phyloP scores from a whole-genome alignment of 1,140 invertebrate species.

The Luehdorfia chinensis region DNA sequence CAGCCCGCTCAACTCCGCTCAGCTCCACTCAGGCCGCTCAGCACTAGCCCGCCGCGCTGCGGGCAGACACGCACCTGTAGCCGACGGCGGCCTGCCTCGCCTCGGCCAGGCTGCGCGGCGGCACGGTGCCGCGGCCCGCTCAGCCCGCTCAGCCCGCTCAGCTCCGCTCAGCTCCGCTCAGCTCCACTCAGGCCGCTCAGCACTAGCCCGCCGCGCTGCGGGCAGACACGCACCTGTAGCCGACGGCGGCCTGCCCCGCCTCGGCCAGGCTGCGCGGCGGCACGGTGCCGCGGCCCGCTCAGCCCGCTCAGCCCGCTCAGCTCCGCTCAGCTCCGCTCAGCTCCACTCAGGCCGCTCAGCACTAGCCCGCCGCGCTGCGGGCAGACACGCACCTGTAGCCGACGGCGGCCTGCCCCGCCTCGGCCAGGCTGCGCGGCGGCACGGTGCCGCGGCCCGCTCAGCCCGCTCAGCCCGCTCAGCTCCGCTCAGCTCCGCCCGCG shows the following conservation, averaged over 20 bases:
- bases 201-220: too few species aligned
- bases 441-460: slow-evolving; percentile 81
- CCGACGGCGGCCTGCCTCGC: slow-evolving; percentile 98
- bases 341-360: too few species aligned
- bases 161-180: too few species aligned
- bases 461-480: slow-evolving; percentile 97
- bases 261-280: slow-evolving; percentile 97
- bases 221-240: slow-evolving; percentile 84
- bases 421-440: slow-evolving; percentile 96
- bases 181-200: too few species aligned
- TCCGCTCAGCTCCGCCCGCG: slow-evolving; percentile 96
- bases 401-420: slow-evolving; percentile 98
- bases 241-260: slow-evolving; percentile 97
- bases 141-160: slow-evolving; percentile 95
- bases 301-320: slow-evolving; percentile 98
- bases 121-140: slow-evolving; percentile 86
- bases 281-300: slow-evolving; percentile 80
- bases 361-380: too few species aligned
- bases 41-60: too few species aligned
- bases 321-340: too few species aligned
- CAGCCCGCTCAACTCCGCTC: slow-evolving; percentile 97
- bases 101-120: slow-evolving; percentile 97
- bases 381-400: slow-evolving; percentile 87
- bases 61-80: slow-evolving; percentile 82
- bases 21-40: too few species aligned